These are phyloP conservation scores for Passer domesticus DNA, from an alignment of 2,113 vertebrate genomes.

Conservation along the genomic window DNA sequence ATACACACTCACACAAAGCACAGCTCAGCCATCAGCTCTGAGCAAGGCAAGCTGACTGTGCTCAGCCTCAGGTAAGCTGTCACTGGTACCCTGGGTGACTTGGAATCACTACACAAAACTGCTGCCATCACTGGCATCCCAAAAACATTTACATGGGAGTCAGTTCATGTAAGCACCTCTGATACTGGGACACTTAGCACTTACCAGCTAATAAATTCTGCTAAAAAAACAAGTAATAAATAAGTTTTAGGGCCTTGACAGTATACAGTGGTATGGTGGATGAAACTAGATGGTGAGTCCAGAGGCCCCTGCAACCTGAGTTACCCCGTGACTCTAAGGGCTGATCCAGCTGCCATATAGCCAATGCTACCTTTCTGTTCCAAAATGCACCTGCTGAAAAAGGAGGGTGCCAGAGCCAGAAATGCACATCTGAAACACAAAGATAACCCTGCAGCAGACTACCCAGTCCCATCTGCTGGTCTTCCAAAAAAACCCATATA, in stretches of 20 bases:
- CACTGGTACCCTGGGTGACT: background rate
- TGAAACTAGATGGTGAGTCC: background rate
- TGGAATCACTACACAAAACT: background rate
- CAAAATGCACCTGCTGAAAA: background rate
- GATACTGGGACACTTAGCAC: background rate
- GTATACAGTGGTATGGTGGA: background rate
- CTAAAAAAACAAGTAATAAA: background rate
- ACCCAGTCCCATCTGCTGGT: background rate
- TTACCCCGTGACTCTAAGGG: background rate
- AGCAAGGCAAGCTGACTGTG: background rate
- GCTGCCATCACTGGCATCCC: background rate
- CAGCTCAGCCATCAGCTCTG: background rate
- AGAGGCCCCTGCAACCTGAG: background rate
- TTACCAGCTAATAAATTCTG: background rate
- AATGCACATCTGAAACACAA: background rate
- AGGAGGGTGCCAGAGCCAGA: background rate
- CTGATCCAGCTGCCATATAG: background rate
- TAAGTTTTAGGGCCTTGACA: background rate
- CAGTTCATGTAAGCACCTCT: background rate
- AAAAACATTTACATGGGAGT: background rate
- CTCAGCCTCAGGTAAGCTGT: background rate
- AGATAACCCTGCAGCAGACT: background rate
- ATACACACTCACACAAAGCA: background rate
- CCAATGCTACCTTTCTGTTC: background rate
- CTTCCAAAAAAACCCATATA: background rate